Evolutionary conservation across 2,113 vertebrate species (phyloP).

Genomic region (Pluvialis apricaria): DNA sequence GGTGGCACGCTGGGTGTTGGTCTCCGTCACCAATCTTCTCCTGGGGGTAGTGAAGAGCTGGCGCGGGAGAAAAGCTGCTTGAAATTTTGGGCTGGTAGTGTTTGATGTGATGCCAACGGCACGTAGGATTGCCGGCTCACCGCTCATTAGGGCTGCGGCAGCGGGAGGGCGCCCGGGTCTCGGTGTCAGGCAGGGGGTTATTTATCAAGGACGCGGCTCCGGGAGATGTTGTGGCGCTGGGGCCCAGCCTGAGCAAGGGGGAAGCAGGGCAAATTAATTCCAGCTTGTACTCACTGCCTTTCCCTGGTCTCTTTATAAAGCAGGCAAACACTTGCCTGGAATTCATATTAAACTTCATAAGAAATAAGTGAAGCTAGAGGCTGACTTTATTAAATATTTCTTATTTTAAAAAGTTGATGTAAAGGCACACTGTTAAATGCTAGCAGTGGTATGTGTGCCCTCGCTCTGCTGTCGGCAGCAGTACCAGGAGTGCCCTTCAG

Average conservation of each 20-base stretch:
- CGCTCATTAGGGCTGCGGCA: not conserved
- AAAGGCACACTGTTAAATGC: not conserved
- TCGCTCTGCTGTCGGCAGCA: not conserved
- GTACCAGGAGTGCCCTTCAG: not conserved
- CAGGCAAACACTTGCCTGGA: not conserved
- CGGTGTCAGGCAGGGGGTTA: not conserved
- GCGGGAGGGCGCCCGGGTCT: rapidly evolving
- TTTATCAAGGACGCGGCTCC: not conserved
- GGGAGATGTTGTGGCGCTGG: not conserved
- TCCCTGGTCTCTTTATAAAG: not conserved
- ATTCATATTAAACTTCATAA: not conserved
- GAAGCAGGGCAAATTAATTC: not conserved
- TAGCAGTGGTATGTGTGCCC: not conserved
- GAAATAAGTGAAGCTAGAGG: not conserved
- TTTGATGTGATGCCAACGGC: rapidly evolving
- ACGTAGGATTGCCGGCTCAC: rapidly evolving
- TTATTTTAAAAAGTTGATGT: not conserved
- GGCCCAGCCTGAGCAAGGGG: not conserved
- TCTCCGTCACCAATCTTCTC: not conserved
- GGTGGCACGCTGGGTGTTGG: not conserved
- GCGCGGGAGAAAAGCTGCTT: not conserved
- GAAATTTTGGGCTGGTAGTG: not conserved
- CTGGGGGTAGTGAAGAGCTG: not conserved
- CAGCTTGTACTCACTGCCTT: not conserved
- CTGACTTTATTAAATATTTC: not conserved